A percentile compares a stretch with the other conserved stretches of the same genome.
Evolutionary conservation across 2,888 invertebrate species (phyloP).

Genomic region (Melolontha melolontha): DNA sequence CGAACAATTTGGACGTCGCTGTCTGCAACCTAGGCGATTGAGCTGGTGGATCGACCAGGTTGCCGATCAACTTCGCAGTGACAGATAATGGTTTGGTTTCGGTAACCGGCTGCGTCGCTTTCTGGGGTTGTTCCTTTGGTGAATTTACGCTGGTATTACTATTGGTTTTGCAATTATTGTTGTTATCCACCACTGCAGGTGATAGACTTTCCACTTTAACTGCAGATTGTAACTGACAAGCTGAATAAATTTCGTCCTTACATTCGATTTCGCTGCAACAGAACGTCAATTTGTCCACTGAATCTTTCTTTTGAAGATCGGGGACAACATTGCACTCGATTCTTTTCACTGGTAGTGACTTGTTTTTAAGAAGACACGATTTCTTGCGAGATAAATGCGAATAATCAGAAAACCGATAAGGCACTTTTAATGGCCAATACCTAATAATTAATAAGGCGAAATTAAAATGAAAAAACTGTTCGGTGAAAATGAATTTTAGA

Average conservation of each 20-base stretch:
- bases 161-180: conserved; percentile 39
- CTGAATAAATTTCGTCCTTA: conserved; percentile 82
- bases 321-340: too few relatives aligned
- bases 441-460: too few relatives aligned
- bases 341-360: too few relatives aligned
- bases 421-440: too few relatives aligned
- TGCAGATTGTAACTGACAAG: conserved; percentile 68
- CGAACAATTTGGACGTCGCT: conserved; percentile 81
- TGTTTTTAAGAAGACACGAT: too few relatives aligned
- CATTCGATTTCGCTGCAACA: conserved; percentile 81
- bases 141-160: conserved; percentile 32
- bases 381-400: too few relatives aligned
- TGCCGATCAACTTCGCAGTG: conserved; percentile 62
- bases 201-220: conserved; percentile 42
- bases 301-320: not conserved
- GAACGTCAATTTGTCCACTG: conserved; percentile 39
- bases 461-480: too few relatives aligned
- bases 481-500: too few relatives aligned
- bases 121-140: not conserved
- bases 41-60: conserved; percentile 45
- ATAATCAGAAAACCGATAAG: too few relatives aligned
- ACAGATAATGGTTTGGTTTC: conserved; percentile 55
- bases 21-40: conserved; percentile 69
- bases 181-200: conserved; percentile 44
- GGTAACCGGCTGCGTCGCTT: not conserved